phyloP scores from a whole-genome alignment of 2,888 invertebrate genomes.

The Parnassius apollo region DNA sequence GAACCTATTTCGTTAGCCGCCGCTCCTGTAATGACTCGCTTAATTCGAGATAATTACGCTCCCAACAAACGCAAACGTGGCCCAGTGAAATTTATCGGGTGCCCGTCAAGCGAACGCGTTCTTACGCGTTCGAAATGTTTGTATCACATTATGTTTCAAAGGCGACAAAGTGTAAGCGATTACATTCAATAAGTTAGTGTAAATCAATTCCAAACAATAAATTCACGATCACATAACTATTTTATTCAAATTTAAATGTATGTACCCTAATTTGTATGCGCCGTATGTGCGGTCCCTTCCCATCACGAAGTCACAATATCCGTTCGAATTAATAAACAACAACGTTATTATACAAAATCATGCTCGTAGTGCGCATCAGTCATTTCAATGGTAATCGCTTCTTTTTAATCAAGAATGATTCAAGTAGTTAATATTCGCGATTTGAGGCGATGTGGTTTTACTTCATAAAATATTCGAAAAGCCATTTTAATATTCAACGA shows the following conservation, averaged over 20 bases:
- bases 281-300: constrained; percentile 58
- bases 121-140: constrained; percentile 34
- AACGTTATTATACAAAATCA: constrained; percentile 64
- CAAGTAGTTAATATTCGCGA: constrained; percentile 57
- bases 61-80: constrained; percentile 61
- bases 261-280: constrained; percentile 65
- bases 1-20: constrained; percentile 64
- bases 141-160: constrained; percentile 47
- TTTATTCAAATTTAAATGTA: constrained; percentile 66
- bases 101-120: constrained; percentile 34
- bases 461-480: constrained; percentile 36
- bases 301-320: constrained; percentile 73
- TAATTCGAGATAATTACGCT: constrained; percentile 75
- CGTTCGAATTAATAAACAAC: constrained; percentile 70
- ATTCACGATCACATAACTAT: constrained; percentile 54
- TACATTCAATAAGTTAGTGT: constrained; percentile 53
- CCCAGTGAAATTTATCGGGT: constrained; percentile 60
- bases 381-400: constrained; percentile 72
- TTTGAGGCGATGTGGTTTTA: constrained; percentile 39
- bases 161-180: constrained; percentile 50
- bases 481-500: constrained; percentile 69
- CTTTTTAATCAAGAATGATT: constrained; percentile 70
- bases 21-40: constrained; percentile 69
- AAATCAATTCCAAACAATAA: constrained; percentile 53
- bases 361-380: constrained; percentile 64